Evolutionary conservation across 2,113 vertebrate genomes (phyloP).

Genomic region (Pangasianodon gigas): DNA sequence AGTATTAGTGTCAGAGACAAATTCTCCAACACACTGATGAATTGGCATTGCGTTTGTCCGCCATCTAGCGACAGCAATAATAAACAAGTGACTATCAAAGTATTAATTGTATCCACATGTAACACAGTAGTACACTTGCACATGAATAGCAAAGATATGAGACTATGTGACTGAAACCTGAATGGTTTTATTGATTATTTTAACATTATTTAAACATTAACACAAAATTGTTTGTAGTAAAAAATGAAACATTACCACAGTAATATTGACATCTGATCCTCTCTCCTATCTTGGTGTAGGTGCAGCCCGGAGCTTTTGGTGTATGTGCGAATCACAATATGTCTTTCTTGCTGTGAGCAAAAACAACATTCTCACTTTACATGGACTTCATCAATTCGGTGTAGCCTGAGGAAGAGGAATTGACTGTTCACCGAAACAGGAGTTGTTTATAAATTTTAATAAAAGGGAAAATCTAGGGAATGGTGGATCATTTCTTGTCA

Average conservation of each 20-base stretch:
- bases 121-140: neutral
- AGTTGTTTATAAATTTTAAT: neutral
- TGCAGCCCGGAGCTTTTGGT: neutral
- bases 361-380: conserved; percentile 4
- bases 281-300: conserved; percentile 38
- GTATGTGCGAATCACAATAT: conserved; percentile 7
- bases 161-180: neutral
- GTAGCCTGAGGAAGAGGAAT: conserved; percentile 38
- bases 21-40: neutral
- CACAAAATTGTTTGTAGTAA: neutral
- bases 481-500: conserved; percentile 87
- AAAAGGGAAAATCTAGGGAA: conserved; percentile 69
- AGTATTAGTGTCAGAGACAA: neutral
- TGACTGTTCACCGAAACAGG: conserved; percentile 5
- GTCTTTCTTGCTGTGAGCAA: conserved; percentile 9
- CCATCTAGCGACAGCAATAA: neutral
- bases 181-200: neutral
- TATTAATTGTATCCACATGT: neutral
- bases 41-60: neutral
- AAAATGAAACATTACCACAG: neutral
- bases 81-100: neutral
- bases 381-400: conserved; percentile 38
- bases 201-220: neutral
- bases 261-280: neutral
- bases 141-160: neutral